Evolutionary conservation across 2,888 invertebrate genomes (phyloP), one percentile per base, ranked within the genome.

Genomic region (Axea sp.): DNA sequence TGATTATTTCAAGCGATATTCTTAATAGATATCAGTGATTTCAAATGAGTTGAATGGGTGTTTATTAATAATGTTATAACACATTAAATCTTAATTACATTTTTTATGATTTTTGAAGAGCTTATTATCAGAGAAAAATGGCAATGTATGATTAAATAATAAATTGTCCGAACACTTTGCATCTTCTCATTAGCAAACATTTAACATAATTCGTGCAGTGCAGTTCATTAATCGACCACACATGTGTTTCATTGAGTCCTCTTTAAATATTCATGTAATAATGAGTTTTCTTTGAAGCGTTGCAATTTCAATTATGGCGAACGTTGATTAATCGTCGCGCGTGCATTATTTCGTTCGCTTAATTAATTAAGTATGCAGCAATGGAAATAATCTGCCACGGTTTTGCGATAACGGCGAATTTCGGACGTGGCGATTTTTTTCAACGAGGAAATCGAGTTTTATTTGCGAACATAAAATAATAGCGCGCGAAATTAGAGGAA

Each of bases 151-250:
- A n/a, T n/a, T n/a, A n/a, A n/a, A n/a, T n/a, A n/a, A n/a, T n/a
- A n/a, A n/a, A n/a, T n/a, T n/a, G n/a, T n/a, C n/a, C n/a, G n/a
- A n/a, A n/a, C n/a, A n/a, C n/a, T n/a, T n/a, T n/a, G n/a, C n/a
- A n/a, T n/a, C n/a, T n/a, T n/a, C n/a, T 57, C 37, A 67, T 59
- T 33, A 33, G 41, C 49, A 33, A 41, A 19, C 49, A 24, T n/a
- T 39, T 31, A 15, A 33, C 39, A 47, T 57, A 77, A 81, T 79
- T 78, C 80, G 78, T 77, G 77, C 77, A 72, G 76, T 78, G 78
- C 77, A 72, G 39, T 68, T 51, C 59, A 59, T 68, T 59, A 59
- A 68, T 59, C 49, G 67, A 57, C 24, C 26, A 39, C 31, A 30
- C 67, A 49, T 22, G 47, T 41, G 11, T 67, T 67, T 49, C 67